Base-by-base conservation (phyloP, 1,140 invertebrate species). In the Dinoponera quadriceps region DNA sequence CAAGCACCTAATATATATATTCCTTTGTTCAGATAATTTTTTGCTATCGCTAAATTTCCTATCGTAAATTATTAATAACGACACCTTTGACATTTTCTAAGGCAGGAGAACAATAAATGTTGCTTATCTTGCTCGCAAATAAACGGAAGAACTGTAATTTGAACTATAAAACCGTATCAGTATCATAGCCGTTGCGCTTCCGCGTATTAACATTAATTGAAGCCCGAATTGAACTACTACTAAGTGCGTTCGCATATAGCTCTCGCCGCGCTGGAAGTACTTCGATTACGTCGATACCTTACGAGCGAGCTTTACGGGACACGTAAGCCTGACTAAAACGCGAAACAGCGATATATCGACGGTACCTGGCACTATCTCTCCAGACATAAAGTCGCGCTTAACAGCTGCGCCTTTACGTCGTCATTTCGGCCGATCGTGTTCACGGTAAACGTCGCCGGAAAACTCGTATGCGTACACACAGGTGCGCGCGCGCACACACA, bases 351-450 rank as follows among this genome's bases (percentile, higher is more conserved):
- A 77, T 71, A 80, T 44, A 71, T 63, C 82, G 74, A 84, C 54
- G 38, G 14, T 54, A 11, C 22, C 14, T 16, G 29, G 18, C 60
- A n/a, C 51, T 82, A 81, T 81, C 48, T 73, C 44, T 44, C 25
- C 13, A 18, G 44, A 27, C 73, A 72, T 84, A 84, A 84, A 84
- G 66, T 84, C 38, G 22, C 20, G n/a, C 49, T 82, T 73, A 84
- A 84, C 66, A 72, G 62, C 57, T 68, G 49, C 44, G 29, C 27
- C 29, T 82, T 82, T 82, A 82, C 57, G 51, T 82, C 59, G 59
- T 73, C 57, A 84, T 80, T 82, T 82, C 49, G 48, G 27, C 44
- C 68, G 77, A 82, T 82, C 25, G 60, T 73, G 49, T 69, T 71
- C 51, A 62, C 29, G 29, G 27, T 59, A 71, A 69, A 71, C 38